Conservation (phyloP, 2,113 vertebrate genomes). For the Notiomystis cincta region DNA sequence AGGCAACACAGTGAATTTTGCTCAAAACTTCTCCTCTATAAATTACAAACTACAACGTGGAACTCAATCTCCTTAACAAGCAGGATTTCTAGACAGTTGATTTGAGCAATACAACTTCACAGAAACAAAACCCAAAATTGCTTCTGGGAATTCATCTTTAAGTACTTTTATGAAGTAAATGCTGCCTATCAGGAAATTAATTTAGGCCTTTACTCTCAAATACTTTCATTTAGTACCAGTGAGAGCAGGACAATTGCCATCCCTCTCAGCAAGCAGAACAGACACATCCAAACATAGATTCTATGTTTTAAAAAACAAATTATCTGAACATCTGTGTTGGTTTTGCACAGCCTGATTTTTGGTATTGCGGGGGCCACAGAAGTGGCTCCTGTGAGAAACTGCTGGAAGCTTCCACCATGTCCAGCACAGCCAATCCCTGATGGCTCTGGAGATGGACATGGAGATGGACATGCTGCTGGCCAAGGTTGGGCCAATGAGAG, state of each 20-base stretch:
- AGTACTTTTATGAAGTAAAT: not conserved
- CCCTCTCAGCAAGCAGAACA: not conserved
- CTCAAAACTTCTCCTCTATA: not conserved
- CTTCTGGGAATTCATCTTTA: not conserved
- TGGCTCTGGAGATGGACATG: not conserved
- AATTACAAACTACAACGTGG: not conserved
- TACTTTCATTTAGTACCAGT: not conserved
- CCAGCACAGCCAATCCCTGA: not conserved
- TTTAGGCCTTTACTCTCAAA: not conserved
- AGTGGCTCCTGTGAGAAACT: not conserved
- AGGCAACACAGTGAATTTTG: not conserved
- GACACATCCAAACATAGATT: not conserved
- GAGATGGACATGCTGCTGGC: not conserved
- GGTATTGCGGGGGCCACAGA: rapidly evolving
- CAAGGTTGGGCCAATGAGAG: not conserved
- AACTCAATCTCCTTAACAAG: not conserved
- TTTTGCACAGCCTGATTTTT: not conserved
- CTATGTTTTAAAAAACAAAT: not conserved
- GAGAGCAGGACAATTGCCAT: not conserved
- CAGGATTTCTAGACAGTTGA: not conserved
- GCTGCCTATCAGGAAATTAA: not conserved
- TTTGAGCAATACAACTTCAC: not conserved
- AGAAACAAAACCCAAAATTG: not conserved
- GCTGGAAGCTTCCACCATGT: not conserved
- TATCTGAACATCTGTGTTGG: not conserved